Evolutionary conservation across 2,888 invertebrate genomes (phyloP), one percentile per base, ranked within the genome.

Genomic region (Plebejus argus): DNA sequence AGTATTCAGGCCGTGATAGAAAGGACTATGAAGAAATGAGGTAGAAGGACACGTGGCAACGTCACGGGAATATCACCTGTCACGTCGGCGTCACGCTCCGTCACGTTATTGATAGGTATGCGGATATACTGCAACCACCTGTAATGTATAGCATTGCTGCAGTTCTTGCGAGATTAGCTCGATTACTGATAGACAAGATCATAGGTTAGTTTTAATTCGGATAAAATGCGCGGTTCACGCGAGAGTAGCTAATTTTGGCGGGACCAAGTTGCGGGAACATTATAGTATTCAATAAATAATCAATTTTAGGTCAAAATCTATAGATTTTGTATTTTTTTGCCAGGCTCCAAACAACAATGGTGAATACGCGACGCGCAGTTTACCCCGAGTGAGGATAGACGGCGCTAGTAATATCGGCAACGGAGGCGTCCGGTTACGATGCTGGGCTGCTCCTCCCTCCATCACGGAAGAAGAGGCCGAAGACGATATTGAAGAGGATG

Each of bases 321-420:
- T n/a, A n/a, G n/a, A 71, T 53, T 6, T 66, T 53, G 20, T 20
- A 49, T 74, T 82, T 81, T 80, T 58, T 84, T 83, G 76, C 18
- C 87, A 93, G 92, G 84, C 83, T 49, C 86, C 88, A 76, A 93
- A 90, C 84, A 92, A 90, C 81, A 92, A 92, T 78, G 91, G 90
- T 56, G 93, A 93, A 79, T 93, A 92, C 80, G 86, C 91, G 61
- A 88, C 94, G 12, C 85, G 89, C 72, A 94, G 94, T 82, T 88
- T 96, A 79, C 96, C 96, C 33, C 94, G 96, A 18, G 95, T 96
- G 75, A 94, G 97, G 77, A 90, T 97, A 81, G 97, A 97, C 87
- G 96, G 95, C 35, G 96, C 96, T 0, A 95, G 95, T 71, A 94
- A 95, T 79, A 87, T 90, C 88, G 96, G 83, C 86, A 95, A 88